These are phyloP conservation scores for Perccottus glenii DNA, from an alignment of 2,113 vertebrate species.

Conservation along the genomic window DNA sequence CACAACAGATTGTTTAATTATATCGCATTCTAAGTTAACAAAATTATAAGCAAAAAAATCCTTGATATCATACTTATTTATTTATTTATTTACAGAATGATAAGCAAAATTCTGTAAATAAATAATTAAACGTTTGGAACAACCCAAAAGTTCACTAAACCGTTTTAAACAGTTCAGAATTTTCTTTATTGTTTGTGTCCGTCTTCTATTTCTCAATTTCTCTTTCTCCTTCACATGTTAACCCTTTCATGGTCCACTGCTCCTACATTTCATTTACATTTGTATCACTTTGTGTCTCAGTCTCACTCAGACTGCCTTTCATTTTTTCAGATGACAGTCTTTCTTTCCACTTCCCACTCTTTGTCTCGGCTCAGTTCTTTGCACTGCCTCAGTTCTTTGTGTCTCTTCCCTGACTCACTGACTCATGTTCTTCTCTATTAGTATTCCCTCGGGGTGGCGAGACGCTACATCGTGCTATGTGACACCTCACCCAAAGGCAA, in stretches of 20 bases:
- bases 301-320: conserved; percentile 47
- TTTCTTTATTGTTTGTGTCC: conserved; percentile 8
- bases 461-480: conserved; percentile 53
- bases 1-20: no score
- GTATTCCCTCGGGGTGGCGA: conserved; percentile 56
- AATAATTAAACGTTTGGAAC: no score
- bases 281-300: conserved; percentile 38
- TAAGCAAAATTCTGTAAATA: no score
- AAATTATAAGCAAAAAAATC: no score
- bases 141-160: no score
- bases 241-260: conserved; percentile 12
- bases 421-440: conserved; percentile 52
- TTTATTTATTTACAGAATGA: no score
- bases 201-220: conserved; percentile 2
- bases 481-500: conserved; percentile 61
- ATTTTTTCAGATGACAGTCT: conserved; percentile 64
- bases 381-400: conserved; percentile 13
- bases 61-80: no score
- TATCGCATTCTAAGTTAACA: no score
- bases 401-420: conserved; percentile 26
- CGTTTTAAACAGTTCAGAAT: neutral
- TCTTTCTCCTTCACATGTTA: conserved; percentile 6
- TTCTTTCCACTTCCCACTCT: conserved; percentile 32
- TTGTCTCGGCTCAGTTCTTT: conserved; percentile 38
- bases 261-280: conserved; percentile 49